Evolutionary conservation across 1,140 invertebrate genomes (phyloP).

Genomic region (Micrasema minimum): DNA sequence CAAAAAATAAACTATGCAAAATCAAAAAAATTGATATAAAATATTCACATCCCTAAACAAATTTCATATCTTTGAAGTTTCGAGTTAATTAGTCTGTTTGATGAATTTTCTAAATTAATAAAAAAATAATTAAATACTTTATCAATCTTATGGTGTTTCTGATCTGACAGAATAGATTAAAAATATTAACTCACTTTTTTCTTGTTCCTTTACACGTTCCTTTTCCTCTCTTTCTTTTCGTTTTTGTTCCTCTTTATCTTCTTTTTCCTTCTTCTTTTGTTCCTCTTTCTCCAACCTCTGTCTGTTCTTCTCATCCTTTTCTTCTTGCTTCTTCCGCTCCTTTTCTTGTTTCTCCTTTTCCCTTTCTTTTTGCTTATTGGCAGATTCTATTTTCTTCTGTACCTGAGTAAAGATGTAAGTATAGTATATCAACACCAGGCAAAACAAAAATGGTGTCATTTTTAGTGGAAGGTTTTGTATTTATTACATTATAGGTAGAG

Average conservation of each 20-base stretch:
- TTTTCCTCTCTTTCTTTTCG: constrained; percentile 68
- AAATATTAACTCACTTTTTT: constrained; percentile 59
- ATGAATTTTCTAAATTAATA: too few relatives aligned
- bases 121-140: too few relatives aligned
- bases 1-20: too few relatives aligned
- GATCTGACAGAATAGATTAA: too few relatives aligned
- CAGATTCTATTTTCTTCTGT: constrained; percentile 65
- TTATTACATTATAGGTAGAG: too few relatives aligned
- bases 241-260: constrained; percentile 63
- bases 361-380: constrained; percentile 61
- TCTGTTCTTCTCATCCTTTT: constrained; percentile 62
- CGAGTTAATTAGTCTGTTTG: too few relatives aligned
- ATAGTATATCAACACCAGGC: neutral
- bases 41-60: too few relatives aligned
- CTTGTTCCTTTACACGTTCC: constrained; percentile 63
- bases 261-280: constrained; percentile 57
- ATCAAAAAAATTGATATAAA: too few relatives aligned
- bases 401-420: constrained; percentile 54
- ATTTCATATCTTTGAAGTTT: too few relatives aligned
- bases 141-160: too few relatives aligned
- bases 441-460: too few relatives aligned
- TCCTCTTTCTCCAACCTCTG: constrained; percentile 62
- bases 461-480: too few relatives aligned
- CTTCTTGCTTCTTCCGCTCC: constrained; percentile 62
- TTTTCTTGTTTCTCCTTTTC: constrained; percentile 67